A percentile compares a stretch with the other conserved stretches of the same genome.
phyloP scores from a whole-genome alignment of 2,797 vertebrate genomes.

The Moxostoma hubbsi region DNA sequence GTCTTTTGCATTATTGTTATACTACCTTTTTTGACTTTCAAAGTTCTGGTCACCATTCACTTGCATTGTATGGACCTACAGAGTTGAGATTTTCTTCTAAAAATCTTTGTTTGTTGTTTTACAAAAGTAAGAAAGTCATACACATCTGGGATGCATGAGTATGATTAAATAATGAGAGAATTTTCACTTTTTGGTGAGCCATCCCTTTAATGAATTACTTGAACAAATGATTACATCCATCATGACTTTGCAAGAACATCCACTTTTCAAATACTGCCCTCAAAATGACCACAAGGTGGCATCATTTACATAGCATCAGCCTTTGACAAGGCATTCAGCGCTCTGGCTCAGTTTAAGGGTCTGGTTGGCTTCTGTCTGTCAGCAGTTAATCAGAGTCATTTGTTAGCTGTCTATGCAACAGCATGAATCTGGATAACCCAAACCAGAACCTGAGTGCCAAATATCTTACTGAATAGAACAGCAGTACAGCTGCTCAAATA shows the following conservation, averaged over 20 bases:
- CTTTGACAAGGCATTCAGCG: constrained; percentile 3
- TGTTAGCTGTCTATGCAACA: constrained; percentile 66
- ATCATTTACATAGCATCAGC: not conserved
- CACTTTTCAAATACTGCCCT: not conserved
- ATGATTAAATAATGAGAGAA: too few relatives aligned
- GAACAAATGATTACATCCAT: not conserved
- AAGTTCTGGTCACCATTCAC: too few relatives aligned
- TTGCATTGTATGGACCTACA: too few relatives aligned
- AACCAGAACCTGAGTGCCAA: constrained; percentile 28
- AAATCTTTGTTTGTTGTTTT: too few relatives aligned
- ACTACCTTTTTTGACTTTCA: too few relatives aligned
- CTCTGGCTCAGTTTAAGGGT: constrained; percentile 51
- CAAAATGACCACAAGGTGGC: constrained; percentile 24
- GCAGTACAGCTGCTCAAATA: constrained; percentile 38
- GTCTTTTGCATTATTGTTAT: too few relatives aligned
- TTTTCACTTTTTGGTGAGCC: too few relatives aligned
- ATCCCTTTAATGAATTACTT: not conserved
- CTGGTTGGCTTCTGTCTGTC: constrained; percentile 59
- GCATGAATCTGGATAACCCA: constrained; percentile 52
- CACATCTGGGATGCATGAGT: too few relatives aligned
- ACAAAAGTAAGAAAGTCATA: too few relatives aligned
- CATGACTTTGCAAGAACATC: not conserved
- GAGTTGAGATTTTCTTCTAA: too few relatives aligned
- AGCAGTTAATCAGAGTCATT: constrained; percentile 67
- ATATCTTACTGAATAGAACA: constrained; percentile 49